Conservation (phyloP, 2,797 vertebrate genomes). For the Sebastolobus altivelis region DNA sequence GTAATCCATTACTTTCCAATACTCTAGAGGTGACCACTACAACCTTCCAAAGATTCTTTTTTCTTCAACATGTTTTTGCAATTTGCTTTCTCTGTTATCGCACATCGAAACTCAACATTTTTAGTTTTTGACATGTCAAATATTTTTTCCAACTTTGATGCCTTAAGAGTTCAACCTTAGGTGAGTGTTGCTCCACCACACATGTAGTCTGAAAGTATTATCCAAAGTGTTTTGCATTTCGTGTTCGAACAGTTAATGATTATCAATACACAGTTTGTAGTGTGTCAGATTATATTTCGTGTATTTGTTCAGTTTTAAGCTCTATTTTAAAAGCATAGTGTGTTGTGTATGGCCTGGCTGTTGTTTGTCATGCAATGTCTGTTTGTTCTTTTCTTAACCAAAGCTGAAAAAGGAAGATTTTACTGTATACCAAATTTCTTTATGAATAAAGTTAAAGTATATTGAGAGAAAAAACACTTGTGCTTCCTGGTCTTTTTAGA, state of each 20-base stretch:
- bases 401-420: slow-evolving; percentile 3
- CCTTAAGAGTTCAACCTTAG: neutral
- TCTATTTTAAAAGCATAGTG: neutral
- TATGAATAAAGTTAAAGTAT: slow-evolving; percentile 60
- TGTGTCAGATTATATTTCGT: neutral
- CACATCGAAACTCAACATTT: neutral
- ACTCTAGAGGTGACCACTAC: neutral
- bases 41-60: neutral
- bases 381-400: slow-evolving; percentile 3
- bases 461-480: slow-evolving; percentile 8
- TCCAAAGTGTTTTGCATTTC: neutral
- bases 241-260: neutral
- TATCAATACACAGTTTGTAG: neutral
- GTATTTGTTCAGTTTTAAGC: neutral
- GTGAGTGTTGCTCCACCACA: neutral
- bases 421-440: slow-evolving; percentile 33
- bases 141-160: slow-evolving; percentile 5
- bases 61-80: neutral
- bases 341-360: slow-evolving; percentile 1
- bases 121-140: neutral
- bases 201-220: neutral
- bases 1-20: neutral
- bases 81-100: slow-evolving; percentile 3
- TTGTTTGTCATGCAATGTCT: slow-evolving; percentile 9
- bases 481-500: slow-evolving; percentile 1